These are phyloP conservation scores for Erythrolamprus reginae DNA, from an alignment of 2,113 vertebrate genomes.

Conservation along the genomic window DNA sequence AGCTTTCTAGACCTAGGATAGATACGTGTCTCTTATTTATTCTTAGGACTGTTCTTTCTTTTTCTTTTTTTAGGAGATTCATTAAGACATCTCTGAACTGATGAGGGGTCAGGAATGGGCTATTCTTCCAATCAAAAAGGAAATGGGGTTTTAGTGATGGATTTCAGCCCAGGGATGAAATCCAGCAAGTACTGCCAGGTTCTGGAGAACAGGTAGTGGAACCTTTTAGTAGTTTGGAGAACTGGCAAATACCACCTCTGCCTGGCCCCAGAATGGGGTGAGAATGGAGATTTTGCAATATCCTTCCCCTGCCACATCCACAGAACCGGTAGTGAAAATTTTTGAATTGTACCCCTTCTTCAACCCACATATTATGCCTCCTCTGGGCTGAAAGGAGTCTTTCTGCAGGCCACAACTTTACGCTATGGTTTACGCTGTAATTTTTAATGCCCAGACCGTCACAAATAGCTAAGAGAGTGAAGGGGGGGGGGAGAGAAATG, in stretches of 20 bases:
- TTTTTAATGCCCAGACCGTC: not conserved
- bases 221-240: too few species aligned
- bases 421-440: not conserved
- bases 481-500: not conserved
- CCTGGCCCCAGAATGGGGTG: too few species aligned
- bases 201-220: too few species aligned
- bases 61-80: constrained; percentile 33
- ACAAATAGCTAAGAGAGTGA: not conserved
- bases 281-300: too few species aligned
- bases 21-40: constrained; percentile 42
- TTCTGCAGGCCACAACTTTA: not conserved
- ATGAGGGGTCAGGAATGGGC: not conserved
- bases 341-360: not conserved
- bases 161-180: not conserved
- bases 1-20: too few species aligned
- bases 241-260: too few species aligned
- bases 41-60: constrained; percentile 45
- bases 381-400: not conserved
- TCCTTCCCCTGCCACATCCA: too few species aligned
- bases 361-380: not conserved
- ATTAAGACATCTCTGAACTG: constrained; percentile 28
- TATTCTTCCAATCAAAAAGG: not conserved
- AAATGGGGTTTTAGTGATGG: not conserved
- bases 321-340: too few species aligned
- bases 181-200: too few species aligned